Evolutionary conservation across 1,140 invertebrate species (phyloP).

Genomic region (Drosophila chauvacae): DNA sequence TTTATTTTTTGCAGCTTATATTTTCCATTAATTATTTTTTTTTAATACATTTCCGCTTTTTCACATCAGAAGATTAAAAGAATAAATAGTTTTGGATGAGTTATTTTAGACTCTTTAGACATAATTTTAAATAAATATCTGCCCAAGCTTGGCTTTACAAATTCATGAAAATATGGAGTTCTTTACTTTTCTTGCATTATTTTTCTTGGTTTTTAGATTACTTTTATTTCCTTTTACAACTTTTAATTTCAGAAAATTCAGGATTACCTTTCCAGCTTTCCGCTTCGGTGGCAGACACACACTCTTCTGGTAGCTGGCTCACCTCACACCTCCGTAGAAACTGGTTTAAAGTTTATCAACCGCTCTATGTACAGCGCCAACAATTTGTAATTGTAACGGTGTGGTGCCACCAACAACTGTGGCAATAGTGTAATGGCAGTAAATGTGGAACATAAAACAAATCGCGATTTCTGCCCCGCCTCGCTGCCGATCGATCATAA

Average conservation of each 20-base stretch:
- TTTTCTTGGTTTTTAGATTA: not conserved
- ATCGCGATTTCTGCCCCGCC: conserved; percentile 75
- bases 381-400: conserved; percentile 74
- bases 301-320: conserved; percentile 28
- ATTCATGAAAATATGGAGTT: not conserved
- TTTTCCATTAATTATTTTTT: not conserved
- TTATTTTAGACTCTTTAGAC: too few relatives aligned
- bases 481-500: conserved; percentile 77
- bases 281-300: conserved; percentile 2
- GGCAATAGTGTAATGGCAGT: conserved; percentile 61
- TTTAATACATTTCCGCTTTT: not conserved
- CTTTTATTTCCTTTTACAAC: not conserved
- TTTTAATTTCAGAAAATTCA: conserved; percentile 10
- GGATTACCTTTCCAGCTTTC: conserved; percentile 16
- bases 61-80: not conserved
- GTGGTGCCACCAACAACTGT: conserved; percentile 44
- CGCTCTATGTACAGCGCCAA: conserved; percentile 58
- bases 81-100: not conserved
- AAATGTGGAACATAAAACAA: conserved; percentile 81
- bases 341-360: conserved; percentile 71
- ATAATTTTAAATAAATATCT: not conserved
- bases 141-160: not conserved
- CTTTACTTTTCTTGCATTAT: not conserved
- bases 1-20: too few relatives aligned
- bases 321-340: conserved; percentile 55